These are phyloP conservation scores for Andrena chrysosceles DNA, from an alignment of 2,888 invertebrate species.

Conservation along the genomic window DNA sequence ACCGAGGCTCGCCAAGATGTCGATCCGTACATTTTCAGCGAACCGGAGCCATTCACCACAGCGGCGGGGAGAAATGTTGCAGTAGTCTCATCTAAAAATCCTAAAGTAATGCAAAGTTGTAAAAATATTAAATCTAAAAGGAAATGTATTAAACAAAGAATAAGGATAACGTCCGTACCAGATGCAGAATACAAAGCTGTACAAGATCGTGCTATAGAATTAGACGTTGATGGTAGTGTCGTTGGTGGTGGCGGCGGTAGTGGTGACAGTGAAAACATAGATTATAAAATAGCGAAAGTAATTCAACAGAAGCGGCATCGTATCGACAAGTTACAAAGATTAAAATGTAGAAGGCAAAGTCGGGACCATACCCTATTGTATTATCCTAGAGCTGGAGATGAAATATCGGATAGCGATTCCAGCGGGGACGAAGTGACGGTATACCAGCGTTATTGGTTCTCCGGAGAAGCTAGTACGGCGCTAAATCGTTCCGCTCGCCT, in stretches of 20 bases:
- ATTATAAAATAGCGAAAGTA: slow-evolving; percentile 72
- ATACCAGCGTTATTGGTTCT: slow-evolving; percentile 85
- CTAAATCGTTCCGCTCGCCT: slow-evolving; percentile 80
- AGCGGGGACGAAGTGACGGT: slow-evolving; percentile 83
- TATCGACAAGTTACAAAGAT: slow-evolving; percentile 71
- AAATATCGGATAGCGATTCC: slow-evolving; percentile 85
- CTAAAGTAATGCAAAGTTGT: slow-evolving; percentile 75
- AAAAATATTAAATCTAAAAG: slow-evolving; percentile 77
- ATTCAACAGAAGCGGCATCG: slow-evolving; percentile 71
- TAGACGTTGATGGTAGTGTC: slow-evolving; percentile 46
- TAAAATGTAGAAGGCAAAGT: slow-evolving; percentile 74
- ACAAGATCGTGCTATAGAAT: slow-evolving; percentile 51
- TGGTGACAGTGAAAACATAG: slow-evolving; percentile 60
- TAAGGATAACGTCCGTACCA: slow-evolving; percentile 70
- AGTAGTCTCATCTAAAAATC: slow-evolving; percentile 75
- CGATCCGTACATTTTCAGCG: slow-evolving; percentile 86
- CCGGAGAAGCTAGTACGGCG: slow-evolving; percentile 76
- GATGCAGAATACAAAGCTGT: slow-evolving; percentile 63
- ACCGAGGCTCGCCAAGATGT: slow-evolving; percentile 82
- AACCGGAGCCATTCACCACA: slow-evolving; percentile 82
- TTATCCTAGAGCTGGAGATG: slow-evolving; percentile 83
- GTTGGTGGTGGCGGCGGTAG: slow-evolving; percentile 41
- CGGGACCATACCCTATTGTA: slow-evolving; percentile 83
- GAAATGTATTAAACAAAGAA: slow-evolving; percentile 79
- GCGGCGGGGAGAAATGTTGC: slow-evolving; percentile 76